Base-by-base conservation (phyloP, 2,888 invertebrate species). In the Caenorhabditis sinica region DNA sequence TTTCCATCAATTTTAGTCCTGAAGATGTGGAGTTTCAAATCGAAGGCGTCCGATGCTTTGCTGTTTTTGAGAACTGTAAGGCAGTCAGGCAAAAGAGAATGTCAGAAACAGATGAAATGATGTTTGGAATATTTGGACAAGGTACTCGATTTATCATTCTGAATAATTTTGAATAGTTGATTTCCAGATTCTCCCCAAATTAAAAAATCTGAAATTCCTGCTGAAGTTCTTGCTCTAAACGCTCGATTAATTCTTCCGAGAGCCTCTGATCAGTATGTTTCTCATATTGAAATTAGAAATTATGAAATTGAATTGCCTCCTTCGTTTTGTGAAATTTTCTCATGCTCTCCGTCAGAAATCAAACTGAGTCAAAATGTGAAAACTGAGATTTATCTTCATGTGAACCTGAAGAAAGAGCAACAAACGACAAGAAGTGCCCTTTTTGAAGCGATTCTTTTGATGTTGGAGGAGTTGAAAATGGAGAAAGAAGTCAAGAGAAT, bases 121-220 rank as follows among this genome's bases (percentile, higher is more conserved):
- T 83, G 77, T 83, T 83, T 45, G 83, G 83, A 33, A 66, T 79
- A 23, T 77, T 83, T 61, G 58, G 73, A 5, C 33, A 60, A 68
- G 73, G 63, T 79, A n/a, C n/a, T n/a, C n/a, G n/a, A n/a, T n/a
- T n/a, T 17, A 17, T 17, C 15, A 45, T 17, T 45, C 8, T 15
- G 0, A 13, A 45, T 15, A 45, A 45, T 45, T 13, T 45, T 15
- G 45, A 45, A 45, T 8, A 45, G n/a, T 30, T 40, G 3, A 23
- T 51, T 72, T 72, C 20, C 79, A 71, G 66, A 71, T 3, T 56
- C 28, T 30, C n/a, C 65, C 0, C 9, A 4, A 28, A 45, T 30
- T 6, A 68, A 30, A 68, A 53, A 33, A 36, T 25, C n/a, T 53
- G 49, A 49, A 28, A 68, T 36, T 17, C 45, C 69, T 15, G n/a